Conservation (phyloP, 2,888 invertebrate species). For the Lasioglossum villosulum region DNA sequence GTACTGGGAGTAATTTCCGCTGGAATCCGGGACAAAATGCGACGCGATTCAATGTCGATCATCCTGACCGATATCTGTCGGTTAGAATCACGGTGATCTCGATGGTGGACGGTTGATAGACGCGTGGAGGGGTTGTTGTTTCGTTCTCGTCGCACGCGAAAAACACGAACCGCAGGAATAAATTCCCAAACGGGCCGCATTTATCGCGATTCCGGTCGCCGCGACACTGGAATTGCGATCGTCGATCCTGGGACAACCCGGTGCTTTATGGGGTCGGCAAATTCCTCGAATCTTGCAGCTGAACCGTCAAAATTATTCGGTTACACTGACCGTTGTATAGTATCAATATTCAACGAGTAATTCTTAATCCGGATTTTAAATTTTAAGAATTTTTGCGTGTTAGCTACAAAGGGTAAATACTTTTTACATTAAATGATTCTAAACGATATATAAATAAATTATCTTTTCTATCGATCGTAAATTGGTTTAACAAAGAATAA, state of each 20-base stretch:
- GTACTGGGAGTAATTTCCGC: neutral
- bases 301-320: neutral
- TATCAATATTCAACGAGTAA: neutral
- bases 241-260: neutral
- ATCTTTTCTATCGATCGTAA: no score
- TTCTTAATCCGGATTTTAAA: neutral
- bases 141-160: neutral
- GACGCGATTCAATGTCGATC: neutral
- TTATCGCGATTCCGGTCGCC: slow-evolving; percentile 15
- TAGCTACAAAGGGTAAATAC: no score
- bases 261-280: neutral
- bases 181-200: neutral
- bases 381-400: neutral
- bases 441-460: no score
- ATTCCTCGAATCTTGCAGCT: neutral
- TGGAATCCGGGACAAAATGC: neutral
- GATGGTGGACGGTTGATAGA: neutral
- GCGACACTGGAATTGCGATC: neutral
- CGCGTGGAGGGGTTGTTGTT: neutral
- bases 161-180: neutral
- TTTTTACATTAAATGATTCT: no score
- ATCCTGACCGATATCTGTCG: neutral
- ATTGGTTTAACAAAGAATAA: no score
- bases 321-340: neutral
- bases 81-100: neutral